phyloP scores from a whole-genome alignment of 2,797 vertebrate genomes.

The Gymnothorax javanicus region DNA sequence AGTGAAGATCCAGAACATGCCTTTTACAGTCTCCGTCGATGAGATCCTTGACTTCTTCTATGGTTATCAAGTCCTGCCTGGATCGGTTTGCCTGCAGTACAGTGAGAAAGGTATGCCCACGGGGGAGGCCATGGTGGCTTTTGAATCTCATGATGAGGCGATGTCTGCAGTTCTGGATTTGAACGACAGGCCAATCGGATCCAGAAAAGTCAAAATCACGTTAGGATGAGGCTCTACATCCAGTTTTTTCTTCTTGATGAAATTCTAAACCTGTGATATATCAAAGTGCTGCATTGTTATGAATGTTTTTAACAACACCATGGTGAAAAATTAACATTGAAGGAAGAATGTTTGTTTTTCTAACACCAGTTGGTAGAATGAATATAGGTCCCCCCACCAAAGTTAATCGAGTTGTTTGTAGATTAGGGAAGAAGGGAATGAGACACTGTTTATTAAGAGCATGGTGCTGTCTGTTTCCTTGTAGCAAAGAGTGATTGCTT shows the following conservation, averaged over 20 bases:
- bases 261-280: constrained; percentile 12
- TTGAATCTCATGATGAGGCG: constrained; percentile 96
- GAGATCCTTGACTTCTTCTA: constrained; percentile 99
- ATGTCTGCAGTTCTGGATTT: constrained; percentile 94
- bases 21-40: constrained; percentile 95
- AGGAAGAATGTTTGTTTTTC: constrained; percentile 26
- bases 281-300: constrained; percentile 18
- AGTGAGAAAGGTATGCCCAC: constrained; percentile 96
- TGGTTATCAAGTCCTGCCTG: constrained; percentile 94
- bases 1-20: constrained; percentile 98
- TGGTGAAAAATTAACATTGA: constrained; percentile 28
- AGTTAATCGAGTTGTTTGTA: constrained; percentile 47
- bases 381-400: constrained; percentile 42
- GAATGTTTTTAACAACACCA: constrained; percentile 22
- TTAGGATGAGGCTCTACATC: constrained; percentile 75
- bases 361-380: constrained; percentile 27
- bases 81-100: constrained; percentile 95
- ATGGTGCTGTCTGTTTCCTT: constrained; percentile 41
- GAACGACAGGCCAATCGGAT: constrained; percentile 96
- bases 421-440: constrained; percentile 35
- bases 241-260: constrained; percentile 6
- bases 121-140: constrained; percentile 98
- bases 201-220: constrained; percentile 96
- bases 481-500: constrained; percentile 33
- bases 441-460: constrained; percentile 28